Evolutionary conservation across 37 sponge, comb jelly and placozoan species (phyloP), one percentile per base, ranked within the genome.

Genomic region (Petrosia ficiformis): DNA sequence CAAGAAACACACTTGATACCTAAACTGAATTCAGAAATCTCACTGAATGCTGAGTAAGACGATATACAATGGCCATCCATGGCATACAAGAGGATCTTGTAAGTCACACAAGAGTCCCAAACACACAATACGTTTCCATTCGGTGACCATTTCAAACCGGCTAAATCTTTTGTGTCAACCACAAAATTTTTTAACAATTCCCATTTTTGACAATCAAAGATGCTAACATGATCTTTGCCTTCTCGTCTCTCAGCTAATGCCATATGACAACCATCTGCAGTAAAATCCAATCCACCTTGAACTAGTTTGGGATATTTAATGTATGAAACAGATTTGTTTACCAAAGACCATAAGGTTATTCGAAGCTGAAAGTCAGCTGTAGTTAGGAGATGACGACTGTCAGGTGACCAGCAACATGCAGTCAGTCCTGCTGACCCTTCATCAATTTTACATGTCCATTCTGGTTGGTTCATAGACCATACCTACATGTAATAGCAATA

Each of bases 361-460:
- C 96, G 71, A 5, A 98, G 73, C 44, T 90, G 86, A 73, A 98
- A 98, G 61, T 93, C 89, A 2, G 92, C 68, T 65, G 80, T 90
- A 25, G 99, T 93, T 31, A 98, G 82, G 32, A 98, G 82, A 77
- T 98, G 96, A 2, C 97, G 77, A 42, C 90, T 89, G 81, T 95
- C 96, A 44, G 99, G 94, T 37, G 91, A 44, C 96, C 93, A 98
- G 68, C 52, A 58, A 31, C 80, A 90, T 1, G 88, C 77, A 41
- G 86, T 79, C 54, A 98, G 74, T 0, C 99, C 96, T 2, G 94
- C 85, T 2, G 88, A 87, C 1, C 99, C 99, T 64, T 95, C 99
- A 42, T 98, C 99, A 37, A 98, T 89, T 78, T 98, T 98, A 56
- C 96, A 98, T 22, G 79, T 84, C 93, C 99, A 98, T 56, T 89